Base-by-base conservation (phyloP, 2,888 invertebrate species). In the Drosophila mulleri region DNA sequence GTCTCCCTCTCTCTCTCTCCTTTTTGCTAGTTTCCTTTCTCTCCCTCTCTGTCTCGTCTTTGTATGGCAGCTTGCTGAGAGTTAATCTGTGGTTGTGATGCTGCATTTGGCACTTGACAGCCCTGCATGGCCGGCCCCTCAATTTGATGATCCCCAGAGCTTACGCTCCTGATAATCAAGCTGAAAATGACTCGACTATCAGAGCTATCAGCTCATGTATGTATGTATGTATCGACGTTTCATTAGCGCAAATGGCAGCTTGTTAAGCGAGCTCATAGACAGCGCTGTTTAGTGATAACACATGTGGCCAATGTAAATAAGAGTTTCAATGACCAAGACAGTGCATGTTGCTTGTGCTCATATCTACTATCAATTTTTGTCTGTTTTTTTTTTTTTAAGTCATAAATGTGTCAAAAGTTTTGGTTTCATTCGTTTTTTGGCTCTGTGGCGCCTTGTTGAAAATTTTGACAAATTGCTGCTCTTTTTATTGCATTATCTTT, bases 71-170 rank as follows among this genome's bases (percentile, higher is more conserved):
- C 45, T 52, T 62, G 65, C 53, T 65, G 44, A 23, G 68, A 81
- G 82, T 88, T 87, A 84, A 86, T 86, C 83, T 88, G 68, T 48
- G 84, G 75, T 62, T 68, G 58, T 53, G 62, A 59, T 65, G 86
- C 83, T 82, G 86, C 77, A 67, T 68, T 80, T 85, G 74, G 63
- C 80, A 72, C 56, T 70, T 70, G 71, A 37, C 77, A 75, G 61
- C 61, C 58, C 65, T 41, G 48, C 60, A 64, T 59, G 60, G 32
- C 61, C 32, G 37, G 35, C 58, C 44, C 48, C 50, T 12, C 58
- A 48, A 69, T 45, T n/a, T 50, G 54, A 53, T 75, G 64, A 60
- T 60, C 58, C 63, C 61, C 8, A 29, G 32, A 61, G 77, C 56
- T 78, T 56, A 72, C 53, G 42, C 16, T 12, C 26, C 56, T 60